Conservation (phyloP, 2,113 vertebrate genomes). For the Pontoporia blainvillei region DNA sequence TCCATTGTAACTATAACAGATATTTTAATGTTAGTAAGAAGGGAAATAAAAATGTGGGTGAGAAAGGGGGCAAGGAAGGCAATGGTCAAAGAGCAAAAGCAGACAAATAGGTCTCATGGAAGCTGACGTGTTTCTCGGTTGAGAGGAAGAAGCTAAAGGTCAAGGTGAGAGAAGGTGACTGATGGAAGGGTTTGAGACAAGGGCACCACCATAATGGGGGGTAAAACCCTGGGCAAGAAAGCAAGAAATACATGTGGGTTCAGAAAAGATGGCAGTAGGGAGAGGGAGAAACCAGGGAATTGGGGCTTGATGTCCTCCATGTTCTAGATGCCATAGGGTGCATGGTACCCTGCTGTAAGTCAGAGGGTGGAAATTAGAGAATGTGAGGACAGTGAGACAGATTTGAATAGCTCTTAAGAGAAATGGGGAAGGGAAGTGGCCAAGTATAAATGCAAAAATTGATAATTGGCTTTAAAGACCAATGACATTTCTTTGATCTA, state of each 20-base stretch:
- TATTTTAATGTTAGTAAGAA: not conserved
- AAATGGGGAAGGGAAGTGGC: not conserved
- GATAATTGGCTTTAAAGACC: not conserved
- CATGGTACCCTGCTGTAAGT: not conserved
- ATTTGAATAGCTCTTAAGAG: not conserved
- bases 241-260: not conserved
- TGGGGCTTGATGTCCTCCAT: not conserved
- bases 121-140: not conserved
- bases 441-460: not conserved
- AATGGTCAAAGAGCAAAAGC: not conserved
- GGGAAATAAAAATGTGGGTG: not conserved
- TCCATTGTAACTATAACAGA: not conserved
- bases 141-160: not conserved
- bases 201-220: accelerated
- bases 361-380: not conserved
- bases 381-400: not conserved
- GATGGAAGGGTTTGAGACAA: not conserved
- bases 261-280: not conserved
- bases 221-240: not conserved
- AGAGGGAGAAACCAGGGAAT: not conserved
- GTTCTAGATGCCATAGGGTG: not conserved
- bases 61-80: not conserved
- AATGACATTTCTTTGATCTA: not conserved
- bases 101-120: not conserved
- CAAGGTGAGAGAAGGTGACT: not conserved